Evolutionary conservation across 1,140 invertebrate species (phyloP), one percentile per base, ranked within the genome.

Genomic region (Phenacoccus solenopsis): DNA sequence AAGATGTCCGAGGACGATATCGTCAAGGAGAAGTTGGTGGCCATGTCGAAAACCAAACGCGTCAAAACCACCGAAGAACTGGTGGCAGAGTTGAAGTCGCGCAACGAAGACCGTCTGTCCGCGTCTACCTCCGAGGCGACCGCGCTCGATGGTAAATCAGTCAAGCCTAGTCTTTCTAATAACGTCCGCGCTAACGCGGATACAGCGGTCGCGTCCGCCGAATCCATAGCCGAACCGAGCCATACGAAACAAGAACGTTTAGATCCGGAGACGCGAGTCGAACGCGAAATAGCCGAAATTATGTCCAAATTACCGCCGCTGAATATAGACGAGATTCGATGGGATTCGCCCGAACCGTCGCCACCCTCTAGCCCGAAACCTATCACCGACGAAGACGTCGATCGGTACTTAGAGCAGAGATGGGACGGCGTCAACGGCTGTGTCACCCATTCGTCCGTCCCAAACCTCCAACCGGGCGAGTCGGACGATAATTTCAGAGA

Each of bases 11-110:
- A 80, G 28, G 83, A 84, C 38, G 59, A 64, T 16, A 10, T 64
- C 21, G 10, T 64, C 21, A 24, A 27, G 22, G 84, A 85, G 73
- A 87, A 87, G 76, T 77, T 87, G 72, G 85, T 84, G 30, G 83
- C 84, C 74, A 82, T 85, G 38, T 81, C 83, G 21, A 64, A 64
- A 22, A 85, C 83, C 74, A 84, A 86, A 71, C 85, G 91, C 80
- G 84, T 93, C 1, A 93, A 92, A 82, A 93, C 90, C 1, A 93
- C 90, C 24, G 88, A 90, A 74, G 88, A 93, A 76, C 77, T 93
- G 20, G 82, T 93, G 68, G 88, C 88, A 35, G 87, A 90, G 75
- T 80, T 93, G 71, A 87, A 89, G 77, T 64, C 59, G 22, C 81
- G 85, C 67, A 76, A 77, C 32, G 68, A 73, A 49, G 68, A 75